Conservation (phyloP, 2,797 vertebrate species). For the Sebastes trivittatus region DNA sequence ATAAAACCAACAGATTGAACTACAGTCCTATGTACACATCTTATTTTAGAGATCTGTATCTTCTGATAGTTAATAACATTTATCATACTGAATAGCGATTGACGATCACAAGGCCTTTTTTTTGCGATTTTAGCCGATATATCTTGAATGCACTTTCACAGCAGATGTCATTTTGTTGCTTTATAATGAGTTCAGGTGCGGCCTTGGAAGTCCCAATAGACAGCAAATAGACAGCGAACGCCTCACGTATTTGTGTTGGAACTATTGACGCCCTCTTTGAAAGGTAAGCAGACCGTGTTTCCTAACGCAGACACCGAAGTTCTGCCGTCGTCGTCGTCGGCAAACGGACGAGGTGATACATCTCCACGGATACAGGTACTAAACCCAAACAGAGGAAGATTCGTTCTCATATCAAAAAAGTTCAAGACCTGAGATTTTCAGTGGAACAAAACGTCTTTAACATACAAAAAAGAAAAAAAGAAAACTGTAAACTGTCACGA, state of each 20-base stretch:
- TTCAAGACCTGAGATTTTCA: constrained; percentile 82
- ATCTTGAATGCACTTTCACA: constrained; percentile 76
- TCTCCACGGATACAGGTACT: constrained; percentile 64
- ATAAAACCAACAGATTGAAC: constrained; percentile 61
- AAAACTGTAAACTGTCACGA: constrained; percentile 67
- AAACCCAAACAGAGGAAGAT: constrained; percentile 71
- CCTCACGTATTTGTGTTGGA: constrained; percentile 15
- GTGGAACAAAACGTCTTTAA: constrained; percentile 68
- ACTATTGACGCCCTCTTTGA: constrained; percentile 37
- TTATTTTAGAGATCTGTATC: constrained; percentile 64
- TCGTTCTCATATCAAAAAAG: constrained; percentile 75
- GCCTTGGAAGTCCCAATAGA: constrained; percentile 36
- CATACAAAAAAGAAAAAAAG: constrained; percentile 58
- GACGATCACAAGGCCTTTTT: constrained; percentile 73
- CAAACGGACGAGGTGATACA: constrained; percentile 42
- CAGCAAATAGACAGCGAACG: constrained; percentile 29
- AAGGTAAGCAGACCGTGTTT: constrained; percentile 59
- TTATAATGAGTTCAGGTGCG: constrained; percentile 50
- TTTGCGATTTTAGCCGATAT: constrained; percentile 62
- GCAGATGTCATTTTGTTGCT: constrained; percentile 68
- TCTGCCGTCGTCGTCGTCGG: constrained; percentile 35
- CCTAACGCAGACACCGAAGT: constrained; percentile 11
- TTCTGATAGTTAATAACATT: constrained; percentile 72
- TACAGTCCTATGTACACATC: constrained; percentile 77
- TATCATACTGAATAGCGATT: constrained; percentile 72